phyloP scores from a whole-genome alignment of 2,797 vertebrate species.

The Ammospiza maritima region DNA sequence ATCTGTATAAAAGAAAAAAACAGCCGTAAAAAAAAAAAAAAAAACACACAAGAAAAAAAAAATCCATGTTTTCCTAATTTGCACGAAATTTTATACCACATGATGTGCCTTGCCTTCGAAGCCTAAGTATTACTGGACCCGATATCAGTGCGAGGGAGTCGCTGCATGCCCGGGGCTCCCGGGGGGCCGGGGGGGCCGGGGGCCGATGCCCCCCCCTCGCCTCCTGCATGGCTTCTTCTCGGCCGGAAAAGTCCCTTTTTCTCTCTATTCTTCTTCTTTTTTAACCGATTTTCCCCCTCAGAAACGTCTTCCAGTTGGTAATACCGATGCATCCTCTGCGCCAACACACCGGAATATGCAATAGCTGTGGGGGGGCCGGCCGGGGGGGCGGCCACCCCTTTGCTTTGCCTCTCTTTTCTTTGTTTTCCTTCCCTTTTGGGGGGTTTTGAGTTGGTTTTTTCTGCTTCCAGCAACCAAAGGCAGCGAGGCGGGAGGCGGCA shows the following conservation, averaged over 20 bases:
- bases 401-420: not conserved
- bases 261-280: constrained; percentile 20
- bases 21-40: constrained; percentile 40
- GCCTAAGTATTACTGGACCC: constrained; percentile 86
- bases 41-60: not conserved
- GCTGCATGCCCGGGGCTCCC: constrained; percentile 83
- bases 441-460: not conserved
- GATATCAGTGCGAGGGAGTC: constrained; percentile 80
- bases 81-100: constrained; percentile 96
- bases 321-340: constrained; percentile 50
- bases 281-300: not conserved
- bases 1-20: constrained; percentile 22
- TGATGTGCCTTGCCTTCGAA: constrained; percentile 97
- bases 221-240: constrained; percentile 44
- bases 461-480: constrained; percentile 59
- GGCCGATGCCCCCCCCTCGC: not conserved
- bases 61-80: constrained; percentile 84
- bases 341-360: constrained; percentile 76
- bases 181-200: constrained; percentile 15
- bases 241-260: not conserved
- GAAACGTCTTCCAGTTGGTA: constrained; percentile 77
- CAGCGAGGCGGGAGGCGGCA: constrained; percentile 6
- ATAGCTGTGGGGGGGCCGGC: constrained; percentile 40
- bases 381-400: not conserved
- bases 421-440: not conserved